These are phyloP conservation scores for Norana najaformis DNA, from an alignment of 2,888 invertebrate species.

Conservation along the genomic window DNA sequence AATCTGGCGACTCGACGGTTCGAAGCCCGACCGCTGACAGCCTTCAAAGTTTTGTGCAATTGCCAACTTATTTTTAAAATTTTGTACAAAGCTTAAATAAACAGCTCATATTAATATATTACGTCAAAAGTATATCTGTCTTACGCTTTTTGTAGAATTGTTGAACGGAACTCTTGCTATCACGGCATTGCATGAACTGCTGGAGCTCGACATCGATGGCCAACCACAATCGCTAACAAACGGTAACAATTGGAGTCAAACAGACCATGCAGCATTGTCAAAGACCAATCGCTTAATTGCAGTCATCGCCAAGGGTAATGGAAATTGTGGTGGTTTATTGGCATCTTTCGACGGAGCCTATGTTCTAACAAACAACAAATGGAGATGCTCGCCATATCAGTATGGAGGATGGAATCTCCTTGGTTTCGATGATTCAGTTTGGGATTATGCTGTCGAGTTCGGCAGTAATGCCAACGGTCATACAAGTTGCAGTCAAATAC, in stretches of 20 bases:
- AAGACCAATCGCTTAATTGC: neutral
- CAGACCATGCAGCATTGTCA: neutral
- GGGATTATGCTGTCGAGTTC: neutral
- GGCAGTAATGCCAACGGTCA: neutral
- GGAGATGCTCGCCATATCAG: neutral
- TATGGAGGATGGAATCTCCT: neutral
- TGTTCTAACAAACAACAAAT: neutral
- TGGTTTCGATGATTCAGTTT: neutral
- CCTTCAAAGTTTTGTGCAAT: too few relatives aligned
- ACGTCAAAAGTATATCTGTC: neutral
- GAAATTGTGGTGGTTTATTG: neutral
- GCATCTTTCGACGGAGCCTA: neutral
- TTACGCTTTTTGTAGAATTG: neutral
- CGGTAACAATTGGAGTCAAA: neutral
- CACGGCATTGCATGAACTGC: neutral
- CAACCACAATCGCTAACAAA: neutral
- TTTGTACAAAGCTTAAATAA: neutral
- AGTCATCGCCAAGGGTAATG: neutral
- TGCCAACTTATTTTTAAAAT: too few relatives aligned
- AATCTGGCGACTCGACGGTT: too few relatives aligned
- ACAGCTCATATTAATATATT: neutral
- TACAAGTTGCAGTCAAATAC: neutral
- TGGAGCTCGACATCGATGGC: neutral
- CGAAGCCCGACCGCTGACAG: too few relatives aligned
- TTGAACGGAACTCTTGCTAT: neutral